phyloP scores from a whole-genome alignment of 2,113 vertebrate genomes.

The Trinectes maculatus region DNA sequence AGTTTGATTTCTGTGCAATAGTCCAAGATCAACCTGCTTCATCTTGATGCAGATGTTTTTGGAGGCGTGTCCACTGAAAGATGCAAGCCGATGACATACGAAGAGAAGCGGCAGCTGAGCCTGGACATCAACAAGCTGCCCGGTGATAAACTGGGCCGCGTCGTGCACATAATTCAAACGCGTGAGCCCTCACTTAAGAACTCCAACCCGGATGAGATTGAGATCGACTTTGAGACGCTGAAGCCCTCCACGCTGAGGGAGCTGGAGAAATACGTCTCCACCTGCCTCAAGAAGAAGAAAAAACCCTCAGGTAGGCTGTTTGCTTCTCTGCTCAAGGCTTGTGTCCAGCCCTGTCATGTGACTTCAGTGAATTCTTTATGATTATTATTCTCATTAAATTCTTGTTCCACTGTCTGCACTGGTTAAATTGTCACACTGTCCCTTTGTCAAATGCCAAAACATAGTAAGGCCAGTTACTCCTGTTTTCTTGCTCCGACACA shows the following conservation, averaged over 20 bases:
- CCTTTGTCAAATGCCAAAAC: too few species aligned
- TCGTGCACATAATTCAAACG: conserved; percentile 93
- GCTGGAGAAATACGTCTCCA: conserved; percentile 91
- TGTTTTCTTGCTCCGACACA: background rate
- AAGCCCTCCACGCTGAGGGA: conserved; percentile 92
- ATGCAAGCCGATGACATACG: conserved; percentile 91
- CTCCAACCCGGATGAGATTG: conserved; percentile 94
- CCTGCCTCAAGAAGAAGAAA: conserved; percentile 90
- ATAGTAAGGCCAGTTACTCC: background rate
- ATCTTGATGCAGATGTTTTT: conserved; percentile 48
- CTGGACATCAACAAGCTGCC: conserved; percentile 95
- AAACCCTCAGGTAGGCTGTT: conserved; percentile 74
- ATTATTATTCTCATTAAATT: too few species aligned
- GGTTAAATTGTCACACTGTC: too few species aligned
- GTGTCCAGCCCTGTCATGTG: accelerated
- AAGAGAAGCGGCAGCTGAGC: conserved; percentile 94
- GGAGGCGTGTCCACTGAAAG: conserved; percentile 67
- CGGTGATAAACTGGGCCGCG: conserved; percentile 89
- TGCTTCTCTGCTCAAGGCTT: background rate
- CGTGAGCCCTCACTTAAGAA: conserved; percentile 91
- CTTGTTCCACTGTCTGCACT: too few species aligned
- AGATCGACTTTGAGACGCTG: conserved; percentile 95
- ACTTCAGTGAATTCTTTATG: too few species aligned
- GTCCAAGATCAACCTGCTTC: background rate
- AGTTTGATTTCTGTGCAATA: too few species aligned